Conservation (phyloP, 1,140 invertebrate species). For the Drosophila grimshawi region DNA sequence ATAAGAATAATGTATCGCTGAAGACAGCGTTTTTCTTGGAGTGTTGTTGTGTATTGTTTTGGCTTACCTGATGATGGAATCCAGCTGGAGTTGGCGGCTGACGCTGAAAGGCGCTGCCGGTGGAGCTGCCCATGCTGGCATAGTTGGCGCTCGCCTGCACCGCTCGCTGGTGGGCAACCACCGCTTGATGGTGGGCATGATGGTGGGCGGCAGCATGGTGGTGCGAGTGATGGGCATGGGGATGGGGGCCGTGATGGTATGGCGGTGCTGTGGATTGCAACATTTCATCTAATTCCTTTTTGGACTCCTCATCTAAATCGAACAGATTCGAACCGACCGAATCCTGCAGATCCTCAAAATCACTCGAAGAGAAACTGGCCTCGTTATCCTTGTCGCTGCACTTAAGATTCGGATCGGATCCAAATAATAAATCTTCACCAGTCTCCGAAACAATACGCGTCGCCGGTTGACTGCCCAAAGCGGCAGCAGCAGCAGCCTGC, state of each 20-base stretch:
- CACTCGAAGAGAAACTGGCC: slow-evolving; percentile 50
- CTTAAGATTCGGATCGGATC: slow-evolving; percentile 3
- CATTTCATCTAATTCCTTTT: slow-evolving; percentile 83
- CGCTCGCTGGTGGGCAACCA: slow-evolving; percentile 51
- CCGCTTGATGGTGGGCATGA: slow-evolving; percentile 56
- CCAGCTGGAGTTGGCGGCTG: slow-evolving; percentile 68
- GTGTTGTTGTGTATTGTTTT: background rate
- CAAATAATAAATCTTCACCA: slow-evolving; percentile 53
- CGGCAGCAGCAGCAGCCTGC: slow-evolving; percentile 74
- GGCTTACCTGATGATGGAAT: slow-evolving; percentile 83
- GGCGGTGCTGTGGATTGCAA: slow-evolving; percentile 81
- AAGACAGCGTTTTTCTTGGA: too few relatives aligned
- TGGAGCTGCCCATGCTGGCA: slow-evolving; percentile 65
- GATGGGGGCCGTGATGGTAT: slow-evolving; percentile 64
- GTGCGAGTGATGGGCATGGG: slow-evolving; percentile 53
- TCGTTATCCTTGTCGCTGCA: slow-evolving; percentile 36
- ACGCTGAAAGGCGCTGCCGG: slow-evolving; percentile 80
- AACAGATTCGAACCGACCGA: slow-evolving; percentile 80
- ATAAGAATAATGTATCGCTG: too few relatives aligned
- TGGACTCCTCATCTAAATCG: slow-evolving; percentile 84
- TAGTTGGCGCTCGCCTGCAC: slow-evolving; percentile 54
- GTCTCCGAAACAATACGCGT: slow-evolving; percentile 58
- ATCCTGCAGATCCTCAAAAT: slow-evolving; percentile 72
- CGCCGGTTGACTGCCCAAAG: slow-evolving; percentile 49
- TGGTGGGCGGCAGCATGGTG: slow-evolving; percentile 49